Evolutionary conservation across 1,140 invertebrate species (phyloP), one percentile per base, ranked within the genome.

Genomic region (Monochamus saltuarius): DNA sequence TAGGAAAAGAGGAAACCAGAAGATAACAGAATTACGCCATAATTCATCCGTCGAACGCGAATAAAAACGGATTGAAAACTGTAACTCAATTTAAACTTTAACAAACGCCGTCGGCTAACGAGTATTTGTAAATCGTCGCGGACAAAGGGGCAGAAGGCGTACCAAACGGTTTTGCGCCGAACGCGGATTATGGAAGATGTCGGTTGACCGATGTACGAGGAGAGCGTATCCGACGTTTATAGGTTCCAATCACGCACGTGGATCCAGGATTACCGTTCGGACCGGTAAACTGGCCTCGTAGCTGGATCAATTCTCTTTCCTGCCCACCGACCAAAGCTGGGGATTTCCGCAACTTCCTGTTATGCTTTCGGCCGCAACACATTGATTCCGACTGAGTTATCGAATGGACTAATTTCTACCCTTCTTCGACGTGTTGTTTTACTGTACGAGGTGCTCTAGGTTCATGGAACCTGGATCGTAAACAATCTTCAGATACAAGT

Each of bases 191-290:
- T 53, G 51, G 38, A 39, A 40, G 51, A 53, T 53, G 36, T 53
- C 40, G 36, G 51, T 10, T 19, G 10, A 36, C 36, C 51, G 51
- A 53, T 40, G 37, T 39, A 53, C 40, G 51, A 53, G 37, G 17
- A 53, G 22, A 40, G 17, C 38, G 53, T 38, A 62, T 45, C 52
- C 56, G 61, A 66, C 65, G 61, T 66, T 67, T 67, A 67, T 67
- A 55, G 53, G 62, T 67, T 67, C 65, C 62, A 67, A 67, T 67
- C 65, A 67, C 65, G 62, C 65, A 65, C 62, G 51, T 57, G 45
- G 59, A 60, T 64, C 56, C 38, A 37, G 65, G 65, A 67, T 67
- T 67, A 67, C 62, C 43, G 55, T 58, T 50, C 45, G 59, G 62
- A 63, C 57, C 50, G 49, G 56, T 47, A 51, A 43, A 56, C 49